These are phyloP conservation scores for Gopherus evgoodei DNA, from an alignment of 2,113 vertebrate genomes.

Conservation along the genomic window DNA sequence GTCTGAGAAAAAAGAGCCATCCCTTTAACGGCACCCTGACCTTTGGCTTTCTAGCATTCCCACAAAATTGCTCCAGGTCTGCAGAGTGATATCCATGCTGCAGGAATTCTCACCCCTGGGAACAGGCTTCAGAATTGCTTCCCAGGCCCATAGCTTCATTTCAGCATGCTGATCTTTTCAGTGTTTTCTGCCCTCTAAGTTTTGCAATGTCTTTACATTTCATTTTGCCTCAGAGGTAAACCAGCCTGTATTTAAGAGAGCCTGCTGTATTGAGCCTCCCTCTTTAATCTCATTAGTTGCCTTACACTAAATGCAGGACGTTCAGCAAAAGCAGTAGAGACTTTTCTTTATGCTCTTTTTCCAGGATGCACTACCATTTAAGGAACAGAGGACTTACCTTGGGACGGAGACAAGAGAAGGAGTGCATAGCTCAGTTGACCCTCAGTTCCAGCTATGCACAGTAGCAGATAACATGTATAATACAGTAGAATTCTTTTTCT, in stretches of 20 bases:
- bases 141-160: constrained; percentile 38
- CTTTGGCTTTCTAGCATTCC: constrained; percentile 39
- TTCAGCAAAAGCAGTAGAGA: neutral
- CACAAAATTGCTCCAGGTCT: constrained; percentile 30
- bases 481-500: neutral
- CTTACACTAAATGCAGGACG: neutral
- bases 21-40: constrained; percentile 31
- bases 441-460: neutral
- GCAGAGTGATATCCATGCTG: constrained; percentile 50
- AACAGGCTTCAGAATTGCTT: constrained; percentile 50
- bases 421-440: neutral
- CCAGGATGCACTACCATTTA: neutral
- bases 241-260: neutral
- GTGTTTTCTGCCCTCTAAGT: neutral
- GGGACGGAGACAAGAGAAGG: neutral
- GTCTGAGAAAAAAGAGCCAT: constrained; percentile 61
- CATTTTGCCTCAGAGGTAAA: constrained; percentile 8
- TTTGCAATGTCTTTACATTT: constrained; percentile 8
- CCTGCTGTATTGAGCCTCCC: rapidly evolving
- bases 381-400: neutral
- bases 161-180: constrained; percentile 34
- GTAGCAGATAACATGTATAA: neutral
- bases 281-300: neutral
- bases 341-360: neutral
- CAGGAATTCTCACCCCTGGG: constrained; percentile 64